Base-by-base conservation (phyloP, 2,888 invertebrate genomes). In the Mycogona germanica region DNA sequence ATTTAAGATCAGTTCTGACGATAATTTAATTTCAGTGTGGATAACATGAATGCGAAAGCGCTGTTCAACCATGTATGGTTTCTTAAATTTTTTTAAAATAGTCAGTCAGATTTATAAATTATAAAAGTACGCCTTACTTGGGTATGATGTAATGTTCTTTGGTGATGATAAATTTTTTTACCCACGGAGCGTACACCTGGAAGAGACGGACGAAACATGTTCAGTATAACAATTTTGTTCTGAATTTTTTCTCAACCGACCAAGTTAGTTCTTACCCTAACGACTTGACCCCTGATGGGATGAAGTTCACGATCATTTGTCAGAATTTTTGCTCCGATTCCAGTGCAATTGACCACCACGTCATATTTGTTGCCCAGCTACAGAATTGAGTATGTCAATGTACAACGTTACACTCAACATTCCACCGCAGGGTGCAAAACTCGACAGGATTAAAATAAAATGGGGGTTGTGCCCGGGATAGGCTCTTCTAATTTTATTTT, bases 331-430 rank as follows among this genome's bases (percentile, higher is more conserved):
- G 87, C 78, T 1, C 78, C 79, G 1, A 88, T 64, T 6, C 92
- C 89, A 1, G 79, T 75, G 61, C 88, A 89, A 67, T 89, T 88
- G 41, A 89, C 75, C n/a, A 89, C 72, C 1, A 84, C 73, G 64
- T 86, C 80, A 62, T 77, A 82, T 0, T 69, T 67, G 42, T 76
- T 67, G 1, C 69, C 66, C 4, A 72, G 67, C 30, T 62, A 42
- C 3, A 53, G n/a, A n/a, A 23, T 9, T 9, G 1, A 41, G 14
- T 29, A 21, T 46, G 19, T 29, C 2, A 29, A n/a, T n/a, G n/a
- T n/a, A n/a, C n/a, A n/a, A n/a, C n/a, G n/a, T n/a, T n/a, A n/a
- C n/a, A n/a, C n/a, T n/a, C n/a, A n/a, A n/a, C n/a, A n/a, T n/a
- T n/a, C n/a, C n/a, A n/a, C n/a, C n/a, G n/a, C n/a, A n/a, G n/a